phyloP scores from a whole-genome alignment of 2,888 invertebrate genomes.

The Volucella inanis region DNA sequence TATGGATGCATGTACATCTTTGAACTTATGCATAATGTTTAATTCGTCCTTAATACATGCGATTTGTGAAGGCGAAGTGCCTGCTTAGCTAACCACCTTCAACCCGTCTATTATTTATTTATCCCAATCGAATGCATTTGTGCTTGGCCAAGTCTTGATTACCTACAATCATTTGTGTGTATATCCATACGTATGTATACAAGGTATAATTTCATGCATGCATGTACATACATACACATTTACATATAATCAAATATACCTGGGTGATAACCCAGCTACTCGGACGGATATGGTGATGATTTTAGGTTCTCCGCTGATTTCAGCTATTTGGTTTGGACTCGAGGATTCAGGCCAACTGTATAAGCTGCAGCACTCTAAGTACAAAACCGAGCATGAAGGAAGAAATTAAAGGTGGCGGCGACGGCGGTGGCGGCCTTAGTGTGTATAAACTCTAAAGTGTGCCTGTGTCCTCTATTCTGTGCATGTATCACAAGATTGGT shows the following conservation, averaged over 20 bases:
- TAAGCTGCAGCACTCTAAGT: conserved; percentile 19
- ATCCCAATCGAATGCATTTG: conserved; percentile 67
- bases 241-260: conserved; percentile 50
- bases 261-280: conserved; percentile 58
- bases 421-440: conserved; percentile 15
- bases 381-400: conserved; percentile 6
- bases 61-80: conserved; percentile 4
- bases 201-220: too few relatives aligned
- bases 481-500: conserved; percentile 64
- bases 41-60: conserved; percentile 51
- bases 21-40: conserved; percentile 15
- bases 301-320: conserved; percentile 41
- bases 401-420: conserved; percentile 5
- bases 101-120: conserved; percentile 60
- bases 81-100: not conserved
- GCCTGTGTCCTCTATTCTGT: conserved; percentile 4
- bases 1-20: too few relatives aligned
- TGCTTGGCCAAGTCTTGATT: conserved; percentile 57
- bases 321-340: conserved; percentile 46
- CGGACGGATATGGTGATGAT: conserved; percentile 3
- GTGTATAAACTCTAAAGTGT: conserved; percentile 33
- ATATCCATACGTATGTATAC: not conserved
- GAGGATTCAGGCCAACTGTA: conserved; percentile 62
- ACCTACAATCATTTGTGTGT: conserved; percentile 26
- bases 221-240: not conserved